Conservation (phyloP, 2,113 vertebrate genomes). For the Tor tambroides region DNA sequence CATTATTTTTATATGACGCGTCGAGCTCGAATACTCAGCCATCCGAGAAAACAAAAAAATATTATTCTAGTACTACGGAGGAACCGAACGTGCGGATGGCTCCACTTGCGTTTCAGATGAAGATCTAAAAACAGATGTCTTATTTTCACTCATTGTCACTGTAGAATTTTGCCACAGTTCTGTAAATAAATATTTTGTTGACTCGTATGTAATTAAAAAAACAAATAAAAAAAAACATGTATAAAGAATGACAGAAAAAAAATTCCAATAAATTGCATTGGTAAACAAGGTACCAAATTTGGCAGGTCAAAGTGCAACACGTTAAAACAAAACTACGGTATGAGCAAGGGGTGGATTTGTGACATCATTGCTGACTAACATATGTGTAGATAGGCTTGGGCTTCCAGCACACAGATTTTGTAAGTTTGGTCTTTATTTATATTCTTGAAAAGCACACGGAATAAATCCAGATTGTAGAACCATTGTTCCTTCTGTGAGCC, state of each 20-base stretch:
- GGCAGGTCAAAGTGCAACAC: slow-evolving; percentile 52
- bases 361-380: slow-evolving; percentile 88
- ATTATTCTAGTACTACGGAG: slow-evolving; percentile 61
- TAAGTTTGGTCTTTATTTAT: slow-evolving; percentile 99
- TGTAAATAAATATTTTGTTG: slow-evolving; percentile 99
- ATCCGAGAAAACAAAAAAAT: slow-evolving; percentile 72
- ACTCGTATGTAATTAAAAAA: slow-evolving; percentile 90
- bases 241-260: slow-evolving; percentile 57
- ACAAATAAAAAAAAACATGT: slow-evolving; percentile 48
- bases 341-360: slow-evolving; percentile 77
- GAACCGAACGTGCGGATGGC: slow-evolving; percentile 80
- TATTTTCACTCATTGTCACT: slow-evolving; percentile 95
- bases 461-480: slow-evolving; percentile 96
- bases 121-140: slow-evolving; percentile 86
- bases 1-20: slow-evolving; percentile 94
- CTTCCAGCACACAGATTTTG: slow-evolving; percentile 98
- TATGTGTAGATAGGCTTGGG: slow-evolving; percentile 96
- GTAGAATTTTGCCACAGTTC: slow-evolving; percentile 88
- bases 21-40: slow-evolving; percentile 82
- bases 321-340: slow-evolving; percentile 72
- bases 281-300: slow-evolving; percentile 86
- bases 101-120: no score
- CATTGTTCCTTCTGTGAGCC: slow-evolving; percentile 58
- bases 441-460: slow-evolving; percentile 98
- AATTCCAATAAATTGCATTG: slow-evolving; percentile 79